Base-by-base conservation (phyloP, 2,888 invertebrate genomes). In the Meiosimyza platycephala region DNA sequence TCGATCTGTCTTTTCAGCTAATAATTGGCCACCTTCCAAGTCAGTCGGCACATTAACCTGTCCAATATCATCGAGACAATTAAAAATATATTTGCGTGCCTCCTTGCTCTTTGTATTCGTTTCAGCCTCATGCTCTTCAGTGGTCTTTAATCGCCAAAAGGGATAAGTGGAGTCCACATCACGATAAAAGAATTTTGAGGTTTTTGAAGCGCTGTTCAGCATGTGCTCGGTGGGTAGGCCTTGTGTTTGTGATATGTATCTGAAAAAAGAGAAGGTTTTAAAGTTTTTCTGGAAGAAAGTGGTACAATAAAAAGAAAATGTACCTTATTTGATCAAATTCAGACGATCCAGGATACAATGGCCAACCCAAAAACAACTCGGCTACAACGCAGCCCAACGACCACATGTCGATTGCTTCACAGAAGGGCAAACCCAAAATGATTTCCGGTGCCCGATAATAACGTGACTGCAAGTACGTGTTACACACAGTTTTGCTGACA, bases 341-440 rank as follows among this genome's bases (percentile, higher is more conserved):
- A 18, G 98, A 98, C 69, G 97, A 96, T 77, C 99, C 99, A 0
- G 99, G 99, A 89, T 99, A 99, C 52, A 99, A 90, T 16, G 99
- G 99, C 99, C 99, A 99, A 77, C 99, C 99, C 60, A 99, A 91
- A 89, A 99, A 99, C 79, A 99, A 90, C 87, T 99, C 99, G 3
- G 99, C 99, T 63, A 99, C 98, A 77, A 99, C 99, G 89, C 99
- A 99, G 73, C 99, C 99, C 79, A 99, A 89, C 7, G 98, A 99
- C 99, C 99, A 99, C 99, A 99, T 99, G 89, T 99, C 99, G 82
- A 99, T 99, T 15, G 99, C 97, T 88, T 99, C 99, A 89, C 98
- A 98, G 89, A 99, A 99, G 76, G 98, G 99, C 81, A 99, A 90
- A 28, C 99, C 99, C 83, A 98, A 90, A 84, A 98, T 98, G 84